Percentiles rank a stretch among this genome's conserved stretches.
Evolutionary conservation across 2,797 vertebrate genomes (phyloP).

Genomic region (Halcyon smyrnensis): DNA sequence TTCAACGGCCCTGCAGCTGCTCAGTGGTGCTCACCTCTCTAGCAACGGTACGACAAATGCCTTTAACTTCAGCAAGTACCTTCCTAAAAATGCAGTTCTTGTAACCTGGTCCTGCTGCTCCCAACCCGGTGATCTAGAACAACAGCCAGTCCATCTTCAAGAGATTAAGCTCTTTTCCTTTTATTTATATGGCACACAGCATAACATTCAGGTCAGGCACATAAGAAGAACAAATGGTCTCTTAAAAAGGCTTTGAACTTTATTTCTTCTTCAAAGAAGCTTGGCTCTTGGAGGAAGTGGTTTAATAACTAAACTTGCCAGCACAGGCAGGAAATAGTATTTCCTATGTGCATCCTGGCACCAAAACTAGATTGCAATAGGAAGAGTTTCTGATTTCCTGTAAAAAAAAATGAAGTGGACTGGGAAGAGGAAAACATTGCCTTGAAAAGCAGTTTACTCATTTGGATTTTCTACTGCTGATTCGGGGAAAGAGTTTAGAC

Average conservation of each 20-base stretch:
- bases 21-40: background rate
- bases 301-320: slow-evolving; percentile 69
- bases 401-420: background rate
- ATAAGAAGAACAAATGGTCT: slow-evolving; percentile 67
- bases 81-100: background rate
- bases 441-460: background rate
- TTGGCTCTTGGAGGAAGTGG: slow-evolving; percentile 63
- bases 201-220: slow-evolving; percentile 44
- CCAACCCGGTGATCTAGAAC: background rate
- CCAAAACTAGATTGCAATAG: slow-evolving; percentile 10
- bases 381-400: slow-evolving; percentile 50
- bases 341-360: slow-evolving; percentile 67
- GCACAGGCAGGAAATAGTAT: slow-evolving; percentile 62
- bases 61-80: background rate
- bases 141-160: slow-evolving; percentile 35
- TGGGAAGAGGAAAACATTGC: background rate
- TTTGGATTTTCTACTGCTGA: background rate
- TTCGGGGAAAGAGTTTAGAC: background rate
- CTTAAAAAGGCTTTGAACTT: slow-evolving; percentile 72
- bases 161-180: slow-evolving; percentile 20
- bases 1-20: background rate
- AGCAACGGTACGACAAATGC: background rate
- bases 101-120: background rate
- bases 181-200: slow-evolving; percentile 1
- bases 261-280: slow-evolving; percentile 70